Evolutionary conservation across 2,113 vertebrate species (phyloP), one percentile per base, ranked within the genome.

Genomic region (Shinisaurus crocodilurus): DNA sequence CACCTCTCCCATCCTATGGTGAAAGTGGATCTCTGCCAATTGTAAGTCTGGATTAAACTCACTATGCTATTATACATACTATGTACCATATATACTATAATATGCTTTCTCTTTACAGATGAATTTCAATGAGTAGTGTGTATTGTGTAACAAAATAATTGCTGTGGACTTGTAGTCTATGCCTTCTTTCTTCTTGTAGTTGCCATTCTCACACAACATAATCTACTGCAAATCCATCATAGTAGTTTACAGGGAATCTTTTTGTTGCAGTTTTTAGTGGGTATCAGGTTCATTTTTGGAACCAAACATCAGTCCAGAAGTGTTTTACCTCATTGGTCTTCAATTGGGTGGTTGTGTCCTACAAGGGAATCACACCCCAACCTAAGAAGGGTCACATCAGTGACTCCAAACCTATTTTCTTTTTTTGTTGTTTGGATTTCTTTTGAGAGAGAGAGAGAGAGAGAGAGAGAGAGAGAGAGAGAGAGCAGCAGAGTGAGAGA

Each of bases 221-320:
- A 72, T 88, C 43, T 85, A 80, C 43, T 89, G 43, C 80, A 65
- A 29, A 37, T 37, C 3, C 85, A 82, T 29, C 1, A 29, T 3
- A 91, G 27, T 10, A 92, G 90, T 13, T 45, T 34, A 69, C 70
- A 74, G 92, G 82, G 79, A 91, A 82, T 74, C 34, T 84, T 1
- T 32, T 86, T 1, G 12, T 3, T 43, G 70, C 84, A 91, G 65
- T 16, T 67, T 23, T 90, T 70, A 76, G 90, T 87, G 25, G 90
- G 85, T 81, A 74, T 72, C 48, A 85, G 60, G 67, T 72, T 82
- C 60, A 84, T 93, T 90, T 95, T 94, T 15, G 18, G 87, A 6
- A 74, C 86, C 67, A 84, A 29, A 43, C 60, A 83, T 67, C 25
- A 84, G 3, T 6, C 60, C 10, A 83, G 37, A 65, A 83, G 23